Conservation (phyloP, 2,888 invertebrate species). For the Blastobasis lacticolella region DNA sequence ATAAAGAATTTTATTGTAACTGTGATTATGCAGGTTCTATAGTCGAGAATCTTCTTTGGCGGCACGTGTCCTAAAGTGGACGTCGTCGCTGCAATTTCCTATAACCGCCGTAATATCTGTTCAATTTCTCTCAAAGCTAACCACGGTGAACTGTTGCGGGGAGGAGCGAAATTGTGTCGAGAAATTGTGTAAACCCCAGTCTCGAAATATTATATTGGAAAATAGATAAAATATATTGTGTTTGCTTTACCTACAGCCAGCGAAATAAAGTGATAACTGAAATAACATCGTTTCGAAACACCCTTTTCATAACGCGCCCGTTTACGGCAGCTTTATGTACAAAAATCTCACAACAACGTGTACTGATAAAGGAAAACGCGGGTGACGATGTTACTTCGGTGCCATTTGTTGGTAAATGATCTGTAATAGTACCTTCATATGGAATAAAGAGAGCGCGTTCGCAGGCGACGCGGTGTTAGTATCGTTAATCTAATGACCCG, state of each 20-base stretch:
- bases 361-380: slow-evolving; percentile 40
- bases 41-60: no score
- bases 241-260: not conserved
- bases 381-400: slow-evolving; percentile 49
- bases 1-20: no score
- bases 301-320: slow-evolving; percentile 23
- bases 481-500: slow-evolving; percentile 46
- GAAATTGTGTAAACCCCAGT: not conserved
- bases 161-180: slow-evolving; percentile 2
- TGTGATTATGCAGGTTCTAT: no score
- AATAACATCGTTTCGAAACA: not conserved
- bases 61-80: no score
- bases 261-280: not conserved
- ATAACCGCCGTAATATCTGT: not conserved
- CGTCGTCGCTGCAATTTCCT: not conserved
- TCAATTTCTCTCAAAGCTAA: not conserved
- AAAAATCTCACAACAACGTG: slow-evolving; percentile 30
- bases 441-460: slow-evolving; percentile 40
- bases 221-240: slow-evolving; percentile 3
- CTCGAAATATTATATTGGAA: slow-evolving; percentile 4
- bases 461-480: slow-evolving; percentile 37
- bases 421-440: slow-evolving; percentile 53
- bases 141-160: not conserved
- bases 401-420: slow-evolving; percentile 60
- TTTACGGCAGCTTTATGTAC: slow-evolving; percentile 31